phyloP scores from a whole-genome alignment of 2,888 invertebrate species.

The Malthinus flaveolus region DNA sequence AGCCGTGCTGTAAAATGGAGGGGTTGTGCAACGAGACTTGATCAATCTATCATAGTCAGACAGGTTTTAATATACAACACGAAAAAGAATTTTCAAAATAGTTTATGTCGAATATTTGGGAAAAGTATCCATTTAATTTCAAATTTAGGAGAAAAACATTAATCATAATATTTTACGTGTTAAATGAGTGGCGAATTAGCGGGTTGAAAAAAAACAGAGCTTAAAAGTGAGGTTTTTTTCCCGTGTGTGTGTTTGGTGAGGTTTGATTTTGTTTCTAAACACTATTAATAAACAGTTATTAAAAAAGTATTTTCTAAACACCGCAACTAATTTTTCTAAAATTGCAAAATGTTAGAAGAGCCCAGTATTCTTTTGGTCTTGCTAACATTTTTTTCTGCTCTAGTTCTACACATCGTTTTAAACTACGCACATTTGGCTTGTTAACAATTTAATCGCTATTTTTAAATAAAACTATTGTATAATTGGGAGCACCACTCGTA shows the following conservation, averaged over 20 bases:
- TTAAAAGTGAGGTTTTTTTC: not conserved
- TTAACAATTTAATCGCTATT: constrained; percentile 15
- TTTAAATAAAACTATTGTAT: constrained; percentile 1
- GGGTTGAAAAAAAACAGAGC: not conserved
- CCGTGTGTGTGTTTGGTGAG: constrained; percentile 4
- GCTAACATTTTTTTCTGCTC: constrained; percentile 21
- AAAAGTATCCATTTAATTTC: constrained; percentile 18
- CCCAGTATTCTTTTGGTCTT: constrained; percentile 15
- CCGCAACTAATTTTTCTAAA: constrained; percentile 26
- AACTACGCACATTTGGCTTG: constrained; percentile 28
- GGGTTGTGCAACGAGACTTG: constrained; percentile 36
- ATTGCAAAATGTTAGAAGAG: constrained; percentile 27
- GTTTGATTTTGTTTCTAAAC: constrained; percentile 13
- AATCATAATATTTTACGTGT: constrained; percentile 6
- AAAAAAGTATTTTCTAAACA: constrained; percentile 32
- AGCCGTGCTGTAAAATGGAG: constrained; percentile 37
- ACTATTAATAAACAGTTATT: constrained; percentile 25
- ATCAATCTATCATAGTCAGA: constrained; percentile 47
- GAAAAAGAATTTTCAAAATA: constrained; percentile 29
- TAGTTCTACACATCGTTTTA: constrained; percentile 30
- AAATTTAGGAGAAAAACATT: constrained; percentile 10
- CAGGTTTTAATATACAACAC: constrained; percentile 49
- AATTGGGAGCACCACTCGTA: constrained; percentile 17
- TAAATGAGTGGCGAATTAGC: not conserved
- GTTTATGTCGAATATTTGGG: constrained; percentile 22